Base-by-base conservation (phyloP, 2,888 invertebrate genomes). In the Xanthorhoe spadicearia region DNA sequence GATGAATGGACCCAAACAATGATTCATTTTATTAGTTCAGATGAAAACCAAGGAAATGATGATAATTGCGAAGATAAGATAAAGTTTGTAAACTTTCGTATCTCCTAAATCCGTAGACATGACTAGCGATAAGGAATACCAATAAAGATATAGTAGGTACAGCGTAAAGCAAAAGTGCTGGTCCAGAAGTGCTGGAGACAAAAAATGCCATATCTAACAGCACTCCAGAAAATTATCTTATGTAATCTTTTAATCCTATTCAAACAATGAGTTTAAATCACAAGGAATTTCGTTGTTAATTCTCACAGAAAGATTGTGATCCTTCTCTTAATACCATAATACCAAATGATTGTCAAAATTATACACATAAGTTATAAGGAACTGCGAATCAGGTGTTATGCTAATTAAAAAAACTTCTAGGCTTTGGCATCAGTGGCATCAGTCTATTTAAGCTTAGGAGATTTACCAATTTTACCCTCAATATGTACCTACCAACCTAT, bases 61-160 rank as follows among this genome's bases (percentile, higher is more conserved):
- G 51, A 53, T 53, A 48, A 61, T 38, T 48, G 18, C 51, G 46
- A 28, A 15, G 64, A 69, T 70, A 69, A 67, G 72, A 77, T 76
- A 72, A 74, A 52, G 60, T 55, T 69, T 53, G 74, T 69, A 49
- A 71, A 69, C 67, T 51, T 68, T 57, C 54, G 67, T 79, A 80
- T 81, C 77, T 56, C 61, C 68, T 58, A 73, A 79, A 77, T 74
- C 74, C 72, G 73, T 61, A 72, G 75, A 74, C 72, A 70, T 68
- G 61, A 69, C 65, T 71, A 70, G 66, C 52, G 38, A 28, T 80
- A 81, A 69, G 67, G 68, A 74, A 73, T 77, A 81, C 74, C 82
- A 81, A 84, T 74, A 78, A 57, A 66, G 76, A 79, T 79, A 73
- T 19, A 48, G 66, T 43, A 57, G 19, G n/a, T 43, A 49, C 6